These are phyloP conservation scores for Anolis apletophallus DNA, from an alignment of 2,797 vertebrate species.

Conservation along the genomic window DNA sequence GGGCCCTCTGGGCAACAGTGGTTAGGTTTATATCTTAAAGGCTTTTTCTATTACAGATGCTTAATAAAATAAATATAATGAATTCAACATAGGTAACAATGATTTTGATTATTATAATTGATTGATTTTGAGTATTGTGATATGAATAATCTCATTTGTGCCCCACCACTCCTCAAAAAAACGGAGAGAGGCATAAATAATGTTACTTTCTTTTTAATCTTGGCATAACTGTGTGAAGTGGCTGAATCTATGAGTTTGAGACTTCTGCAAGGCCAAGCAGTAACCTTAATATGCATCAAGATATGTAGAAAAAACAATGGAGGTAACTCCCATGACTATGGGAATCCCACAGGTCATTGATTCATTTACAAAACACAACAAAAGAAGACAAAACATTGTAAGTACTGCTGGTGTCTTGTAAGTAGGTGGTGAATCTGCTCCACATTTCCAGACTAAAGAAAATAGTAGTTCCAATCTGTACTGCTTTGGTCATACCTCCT, in stretches of 20 bases:
- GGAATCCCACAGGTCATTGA: not conserved
- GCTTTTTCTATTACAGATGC: not conserved
- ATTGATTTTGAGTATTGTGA: not conserved
- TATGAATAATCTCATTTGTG: not conserved
- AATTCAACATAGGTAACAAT: not conserved
- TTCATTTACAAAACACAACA: no score
- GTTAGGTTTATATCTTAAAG: not conserved
- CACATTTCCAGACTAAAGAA: no score
- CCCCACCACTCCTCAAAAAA: not conserved
- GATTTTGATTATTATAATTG: not conserved
- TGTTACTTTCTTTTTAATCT: not conserved
- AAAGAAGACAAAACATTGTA: no score
- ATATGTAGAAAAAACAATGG: not conserved
- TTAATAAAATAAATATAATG: not conserved
- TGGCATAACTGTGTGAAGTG: not conserved
- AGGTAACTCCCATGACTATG: not conserved
- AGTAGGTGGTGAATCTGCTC: no score
- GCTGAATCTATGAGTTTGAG: not conserved
- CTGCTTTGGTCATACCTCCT: no score
- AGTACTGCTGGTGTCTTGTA: no score
- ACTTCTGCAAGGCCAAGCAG: not conserved
- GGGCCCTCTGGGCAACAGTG: not conserved
- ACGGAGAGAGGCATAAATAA: not conserved
- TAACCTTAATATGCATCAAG: not conserved
- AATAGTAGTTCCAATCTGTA: no score